phyloP scores from a whole-genome alignment of 2,888 invertebrate genomes.

The Loripinus fragilis region DNA sequence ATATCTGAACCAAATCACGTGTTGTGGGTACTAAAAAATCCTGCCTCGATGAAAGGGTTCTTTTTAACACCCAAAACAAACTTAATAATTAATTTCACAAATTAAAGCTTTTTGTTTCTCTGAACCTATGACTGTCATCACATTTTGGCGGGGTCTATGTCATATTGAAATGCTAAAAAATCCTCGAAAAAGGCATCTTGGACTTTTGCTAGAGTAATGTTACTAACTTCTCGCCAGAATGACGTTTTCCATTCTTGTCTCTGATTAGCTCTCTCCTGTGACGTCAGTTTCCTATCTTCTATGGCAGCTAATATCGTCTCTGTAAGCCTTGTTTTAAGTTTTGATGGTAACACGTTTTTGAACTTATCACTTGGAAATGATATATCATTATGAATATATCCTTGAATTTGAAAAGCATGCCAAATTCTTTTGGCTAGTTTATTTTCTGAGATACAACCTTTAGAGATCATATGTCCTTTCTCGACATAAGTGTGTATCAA shows the following conservation, averaged over 20 bases:
- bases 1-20: no score
- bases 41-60: no score
- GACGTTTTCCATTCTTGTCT: slow-evolving; percentile 43
- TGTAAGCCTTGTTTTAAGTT: slow-evolving; percentile 24
- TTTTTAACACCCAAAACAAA: no score
- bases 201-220: slow-evolving; percentile 27
- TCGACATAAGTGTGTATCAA: slow-evolving; percentile 47
- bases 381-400: slow-evolving; percentile 47
- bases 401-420: slow-evolving; percentile 51
- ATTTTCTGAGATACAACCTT: slow-evolving; percentile 42
- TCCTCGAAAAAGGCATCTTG: slow-evolving; percentile 51
- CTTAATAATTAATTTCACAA: no score
- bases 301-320: slow-evolving; percentile 32
- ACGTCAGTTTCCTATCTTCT: slow-evolving; percentile 12
- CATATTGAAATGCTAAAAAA: slow-evolving; percentile 41
- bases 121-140: slow-evolving; percentile 10
- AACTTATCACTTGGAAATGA: slow-evolving; percentile 37
- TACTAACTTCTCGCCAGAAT: slow-evolving; percentile 39
- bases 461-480: slow-evolving; percentile 42
- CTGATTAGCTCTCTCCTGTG: slow-evolving; percentile 30
- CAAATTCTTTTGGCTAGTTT: slow-evolving; percentile 42
- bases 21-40: no score
- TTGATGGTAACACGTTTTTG: background rate
- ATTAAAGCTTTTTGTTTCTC: no score
- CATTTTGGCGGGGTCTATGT: slow-evolving; percentile 40